Evolutionary conservation across 2,113 vertebrate genomes (phyloP).

Genomic region (Anoplopoma fimbria): DNA sequence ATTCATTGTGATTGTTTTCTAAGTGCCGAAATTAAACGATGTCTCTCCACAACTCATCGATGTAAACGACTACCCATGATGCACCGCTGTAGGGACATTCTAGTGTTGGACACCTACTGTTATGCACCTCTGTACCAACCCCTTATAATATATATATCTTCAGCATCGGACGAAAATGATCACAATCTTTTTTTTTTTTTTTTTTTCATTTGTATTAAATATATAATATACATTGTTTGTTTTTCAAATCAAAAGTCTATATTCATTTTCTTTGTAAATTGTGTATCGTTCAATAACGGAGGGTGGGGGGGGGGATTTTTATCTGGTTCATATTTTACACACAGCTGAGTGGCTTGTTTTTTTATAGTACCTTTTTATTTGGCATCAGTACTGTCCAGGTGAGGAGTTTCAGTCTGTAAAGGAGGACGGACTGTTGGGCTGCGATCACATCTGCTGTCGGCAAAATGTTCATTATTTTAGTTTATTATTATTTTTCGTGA

Average conservation of each 20-base stretch:
- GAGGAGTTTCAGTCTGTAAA: too few species aligned
- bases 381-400: neutral
- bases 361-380: constrained; percentile 50
- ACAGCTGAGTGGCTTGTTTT: constrained; percentile 36
- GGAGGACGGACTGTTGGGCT: too few species aligned
- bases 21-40: constrained; percentile 94
- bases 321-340: constrained; percentile 49
- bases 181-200: constrained; percentile 24
- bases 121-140: constrained; percentile 70
- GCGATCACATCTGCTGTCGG: too few species aligned
- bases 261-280: constrained; percentile 61
- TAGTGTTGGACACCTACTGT: constrained; percentile 70
- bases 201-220: constrained; percentile 59
- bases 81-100: constrained; percentile 66
- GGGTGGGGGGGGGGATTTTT: constrained; percentile 14
- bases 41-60: constrained; percentile 82
- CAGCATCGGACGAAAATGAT: constrained; percentile 60
- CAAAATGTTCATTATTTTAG: too few species aligned
- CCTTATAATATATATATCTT: constrained; percentile 53
- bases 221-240: constrained; percentile 54
- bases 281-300: constrained; percentile 10
- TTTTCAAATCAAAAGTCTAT: constrained; percentile 53
- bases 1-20: constrained; percentile 97
- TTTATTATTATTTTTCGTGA: too few species aligned
- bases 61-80: constrained; percentile 77